Conservation (phyloP, 2,888 invertebrate genomes). For the Hypena proboscidalis region DNA sequence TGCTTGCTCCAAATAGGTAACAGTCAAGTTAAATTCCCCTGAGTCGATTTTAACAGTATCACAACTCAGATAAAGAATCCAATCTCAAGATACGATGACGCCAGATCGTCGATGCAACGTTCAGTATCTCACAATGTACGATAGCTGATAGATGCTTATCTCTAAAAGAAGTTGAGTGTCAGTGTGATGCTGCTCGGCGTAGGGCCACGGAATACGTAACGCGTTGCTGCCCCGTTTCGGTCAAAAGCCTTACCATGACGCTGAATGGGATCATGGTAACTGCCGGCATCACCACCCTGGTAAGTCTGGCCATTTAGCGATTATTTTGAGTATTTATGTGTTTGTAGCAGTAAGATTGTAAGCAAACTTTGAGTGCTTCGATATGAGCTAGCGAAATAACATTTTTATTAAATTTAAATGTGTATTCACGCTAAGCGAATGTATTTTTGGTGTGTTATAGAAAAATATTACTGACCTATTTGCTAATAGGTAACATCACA, state of each 20-base stretch:
- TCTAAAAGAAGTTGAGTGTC: constrained; percentile 36
- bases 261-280: constrained; percentile 52
- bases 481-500: no score
- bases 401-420: no score
- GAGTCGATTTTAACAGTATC: no score
- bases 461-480: no score
- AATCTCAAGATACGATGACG: constrained; percentile 29
- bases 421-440: no score
- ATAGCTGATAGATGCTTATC: constrained; percentile 42
- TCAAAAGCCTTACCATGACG: constrained; percentile 34
- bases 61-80: constrained; percentile 4
- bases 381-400: no score
- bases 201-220: constrained; percentile 29
- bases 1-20: no score
- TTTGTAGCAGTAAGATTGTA: no score
- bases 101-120: constrained; percentile 15
- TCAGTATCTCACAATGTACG: constrained; percentile 35
- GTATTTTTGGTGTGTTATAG: no score
- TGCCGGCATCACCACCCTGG: constrained; percentile 53
- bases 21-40: neutral
- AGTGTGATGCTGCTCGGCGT: constrained; percentile 55
- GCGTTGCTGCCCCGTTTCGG: constrained; percentile 10
- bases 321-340: no score
- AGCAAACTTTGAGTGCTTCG: no score
- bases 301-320: no score